These are phyloP conservation scores for Isaurus tuberculatus DNA, from an alignment of 92 coral and sea anemone genomes.

Conservation along the genomic window DNA sequence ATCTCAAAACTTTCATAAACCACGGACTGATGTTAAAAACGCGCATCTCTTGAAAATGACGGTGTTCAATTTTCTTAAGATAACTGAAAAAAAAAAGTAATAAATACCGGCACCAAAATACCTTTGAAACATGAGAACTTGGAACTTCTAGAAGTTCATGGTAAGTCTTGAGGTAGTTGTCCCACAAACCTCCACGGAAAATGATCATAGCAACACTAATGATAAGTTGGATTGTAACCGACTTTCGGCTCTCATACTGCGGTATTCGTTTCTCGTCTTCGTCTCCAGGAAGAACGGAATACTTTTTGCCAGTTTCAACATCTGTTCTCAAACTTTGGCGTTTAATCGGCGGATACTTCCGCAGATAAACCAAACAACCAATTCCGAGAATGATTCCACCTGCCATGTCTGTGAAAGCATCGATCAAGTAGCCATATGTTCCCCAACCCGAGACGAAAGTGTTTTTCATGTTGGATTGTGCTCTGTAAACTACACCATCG, in stretches of 20 bases:
- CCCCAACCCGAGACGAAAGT: conserved; percentile 89
- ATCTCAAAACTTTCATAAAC: no score
- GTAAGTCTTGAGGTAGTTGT: conserved; percentile 67
- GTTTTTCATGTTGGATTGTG: conserved; percentile 76
- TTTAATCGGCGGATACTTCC: conserved; percentile 75
- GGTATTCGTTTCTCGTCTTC: conserved; percentile 57
- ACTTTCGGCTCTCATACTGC: conserved; percentile 61
- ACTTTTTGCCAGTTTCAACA: conserved; percentile 60
- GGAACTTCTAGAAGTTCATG: conserved; percentile 79
- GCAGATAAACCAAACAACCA: conserved; percentile 60
- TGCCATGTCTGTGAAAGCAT: conserved; percentile 81
- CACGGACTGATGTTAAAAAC: no score
- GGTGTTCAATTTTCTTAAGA: background rate
- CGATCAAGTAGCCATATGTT: conserved; percentile 78
- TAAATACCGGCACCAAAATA: background rate
- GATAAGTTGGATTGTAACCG: conserved; percentile 51
- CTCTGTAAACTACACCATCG: conserved; percentile 84
- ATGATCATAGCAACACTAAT: conserved; percentile 63
- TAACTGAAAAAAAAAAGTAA: no score
- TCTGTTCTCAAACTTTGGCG: conserved; percentile 49
- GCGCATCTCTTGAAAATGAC: no score
- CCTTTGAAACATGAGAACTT: conserved; percentile 66
- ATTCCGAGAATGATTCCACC: conserved; percentile 72
- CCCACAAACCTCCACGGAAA: conserved; percentile 78
- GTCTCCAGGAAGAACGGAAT: conserved; percentile 60